Evolutionary conservation across 2,113 vertebrate genomes (phyloP).

Genomic region (Proteles cristata): DNA sequence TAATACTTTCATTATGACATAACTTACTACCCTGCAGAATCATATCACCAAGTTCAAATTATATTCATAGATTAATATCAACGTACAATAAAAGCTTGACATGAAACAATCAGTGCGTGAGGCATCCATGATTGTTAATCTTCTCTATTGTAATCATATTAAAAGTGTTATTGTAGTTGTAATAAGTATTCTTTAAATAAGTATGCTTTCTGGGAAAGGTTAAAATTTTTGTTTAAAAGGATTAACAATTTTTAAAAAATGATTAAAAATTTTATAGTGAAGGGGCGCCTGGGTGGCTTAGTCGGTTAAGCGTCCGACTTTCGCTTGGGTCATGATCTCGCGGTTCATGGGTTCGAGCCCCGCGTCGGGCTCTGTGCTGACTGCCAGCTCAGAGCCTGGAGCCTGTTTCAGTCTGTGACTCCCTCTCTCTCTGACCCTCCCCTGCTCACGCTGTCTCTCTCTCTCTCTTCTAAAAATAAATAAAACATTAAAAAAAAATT

Average conservation of each 20-base stretch:
- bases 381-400: too few species aligned
- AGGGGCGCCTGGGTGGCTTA: too few species aligned
- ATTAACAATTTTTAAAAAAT: background rate
- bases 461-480: too few species aligned
- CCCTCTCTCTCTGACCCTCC: too few species aligned
- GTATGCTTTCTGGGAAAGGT: background rate
- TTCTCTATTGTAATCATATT: background rate
- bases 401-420: too few species aligned
- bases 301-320: too few species aligned
- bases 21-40: background rate
- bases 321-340: too few species aligned
- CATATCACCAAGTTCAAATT: conserved; percentile 22
- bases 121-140: background rate
- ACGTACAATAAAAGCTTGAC: background rate
- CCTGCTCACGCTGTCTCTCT: too few species aligned
- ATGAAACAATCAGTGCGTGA: background rate
- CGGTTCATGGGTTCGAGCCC: too few species aligned
- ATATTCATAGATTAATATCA: conserved; percentile 6
- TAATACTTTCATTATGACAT: background rate
- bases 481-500: too few species aligned
- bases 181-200: background rate
- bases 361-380: too few species aligned
- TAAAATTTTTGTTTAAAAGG: conserved; percentile 10
- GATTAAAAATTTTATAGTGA: background rate
- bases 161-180: background rate